Evolutionary conservation across 2,113 vertebrate genomes (phyloP).

Genomic region (Etheostoma spectabile): DNA sequence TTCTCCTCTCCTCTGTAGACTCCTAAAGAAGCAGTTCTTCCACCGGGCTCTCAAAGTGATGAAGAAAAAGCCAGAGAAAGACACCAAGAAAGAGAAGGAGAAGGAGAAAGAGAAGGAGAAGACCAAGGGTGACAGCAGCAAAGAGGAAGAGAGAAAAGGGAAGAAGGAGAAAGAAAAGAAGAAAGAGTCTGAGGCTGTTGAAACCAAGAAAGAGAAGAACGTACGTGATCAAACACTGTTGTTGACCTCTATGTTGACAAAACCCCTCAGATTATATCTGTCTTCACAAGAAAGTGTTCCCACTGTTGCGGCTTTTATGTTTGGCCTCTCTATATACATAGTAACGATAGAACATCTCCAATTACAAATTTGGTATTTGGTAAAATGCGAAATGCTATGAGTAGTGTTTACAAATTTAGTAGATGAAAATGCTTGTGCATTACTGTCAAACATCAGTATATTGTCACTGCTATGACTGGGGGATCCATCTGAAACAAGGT

Average conservation of each 20-base stretch:
- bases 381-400: neutral
- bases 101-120: constrained; percentile 93
- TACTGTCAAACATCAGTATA: neutral
- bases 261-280: neutral
- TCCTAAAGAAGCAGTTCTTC: constrained; percentile 98
- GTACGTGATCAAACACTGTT: constrained; percentile 44
- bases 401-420: neutral
- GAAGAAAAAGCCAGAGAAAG: constrained; percentile 98
- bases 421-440: neutral
- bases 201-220: constrained; percentile 89
- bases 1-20: constrained; percentile 78
- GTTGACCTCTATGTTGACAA: neutral
- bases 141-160: constrained; percentile 88
- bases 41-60: constrained; percentile 98
- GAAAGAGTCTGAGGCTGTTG: constrained; percentile 76
- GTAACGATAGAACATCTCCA: neutral
- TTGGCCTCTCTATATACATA: neutral
- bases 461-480: neutral
- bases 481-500: neutral
- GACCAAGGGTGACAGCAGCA: constrained; percentile 82
- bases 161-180: constrained; percentile 89
- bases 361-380: neutral
- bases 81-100: constrained; percentile 91
- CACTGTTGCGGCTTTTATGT: neutral
- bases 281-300: neutral